These are phyloP conservation scores for Tetraodon nigroviridis DNA, from an alignment of 2,113 vertebrate species.

Conservation along the genomic window DNA sequence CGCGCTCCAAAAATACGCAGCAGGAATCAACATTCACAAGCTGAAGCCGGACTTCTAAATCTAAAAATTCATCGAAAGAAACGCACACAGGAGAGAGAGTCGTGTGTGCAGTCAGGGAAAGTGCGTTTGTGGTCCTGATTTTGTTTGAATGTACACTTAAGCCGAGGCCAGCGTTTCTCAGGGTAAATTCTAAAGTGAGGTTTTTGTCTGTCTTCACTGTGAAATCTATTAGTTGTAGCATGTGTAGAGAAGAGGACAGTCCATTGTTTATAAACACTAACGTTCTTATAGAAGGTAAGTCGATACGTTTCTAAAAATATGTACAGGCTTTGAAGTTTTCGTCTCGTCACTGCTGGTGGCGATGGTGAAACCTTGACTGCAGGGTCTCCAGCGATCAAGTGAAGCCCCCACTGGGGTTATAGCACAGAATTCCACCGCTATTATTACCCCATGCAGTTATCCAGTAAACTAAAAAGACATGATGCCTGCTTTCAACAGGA, in stretches of 20 bases:
- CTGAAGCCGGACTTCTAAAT: background rate
- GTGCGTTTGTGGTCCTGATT: no score
- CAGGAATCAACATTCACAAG: constrained; percentile 28
- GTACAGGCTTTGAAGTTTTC: constrained; percentile 5
- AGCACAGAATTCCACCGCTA: constrained; percentile 50
- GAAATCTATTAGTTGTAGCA: background rate
- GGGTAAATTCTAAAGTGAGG: background rate
- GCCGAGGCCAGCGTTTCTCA: no score
- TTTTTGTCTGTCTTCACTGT: background rate
- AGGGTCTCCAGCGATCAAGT: constrained; percentile 20
- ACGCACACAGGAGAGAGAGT: no score
- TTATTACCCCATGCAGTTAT: constrained; percentile 47
- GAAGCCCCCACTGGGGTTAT: constrained; percentile 41
- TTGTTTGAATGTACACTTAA: no score
- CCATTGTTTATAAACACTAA: background rate
- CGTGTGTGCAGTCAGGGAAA: no score
- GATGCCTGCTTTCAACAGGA: constrained; percentile 27
- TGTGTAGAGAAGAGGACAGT: no score
- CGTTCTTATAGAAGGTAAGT: no score
- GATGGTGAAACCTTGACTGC: constrained; percentile 35
- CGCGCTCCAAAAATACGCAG: constrained; percentile 41
- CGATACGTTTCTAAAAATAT: constrained; percentile 5
- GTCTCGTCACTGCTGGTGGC: constrained; percentile 2
- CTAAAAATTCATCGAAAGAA: no score
- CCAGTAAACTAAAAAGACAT: constrained; percentile 31